Conservation (phyloP, 2,113 vertebrate genomes). For the Brienomyrus longianalis region DNA sequence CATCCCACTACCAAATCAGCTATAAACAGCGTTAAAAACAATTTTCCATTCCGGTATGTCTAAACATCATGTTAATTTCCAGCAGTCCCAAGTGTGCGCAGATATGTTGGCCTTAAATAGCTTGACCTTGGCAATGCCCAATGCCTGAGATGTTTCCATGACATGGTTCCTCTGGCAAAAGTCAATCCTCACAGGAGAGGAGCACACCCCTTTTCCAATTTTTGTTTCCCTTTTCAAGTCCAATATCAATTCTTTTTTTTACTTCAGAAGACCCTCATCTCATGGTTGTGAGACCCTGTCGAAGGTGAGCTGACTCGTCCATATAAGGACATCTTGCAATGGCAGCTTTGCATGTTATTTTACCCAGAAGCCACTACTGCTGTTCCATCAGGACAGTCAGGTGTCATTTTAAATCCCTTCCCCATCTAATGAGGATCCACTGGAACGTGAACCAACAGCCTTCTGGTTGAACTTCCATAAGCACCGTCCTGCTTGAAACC, state of each 20-base stretch:
- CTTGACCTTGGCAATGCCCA: slow-evolving; percentile 47
- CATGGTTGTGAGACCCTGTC: background rate
- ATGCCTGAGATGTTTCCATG: slow-evolving; percentile 52
- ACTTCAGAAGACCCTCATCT: background rate
- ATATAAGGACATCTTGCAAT: background rate
- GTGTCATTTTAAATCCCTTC: background rate
- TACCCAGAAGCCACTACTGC: background rate
- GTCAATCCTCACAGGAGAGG: slow-evolving; percentile 24
- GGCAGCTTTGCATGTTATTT: background rate
- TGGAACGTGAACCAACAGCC: background rate
- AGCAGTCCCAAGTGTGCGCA: slow-evolving; percentile 44
- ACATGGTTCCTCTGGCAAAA: slow-evolving; percentile 35
- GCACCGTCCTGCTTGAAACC: background rate
- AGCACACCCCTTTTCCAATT: background rate
- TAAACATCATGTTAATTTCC: slow-evolving; percentile 27
- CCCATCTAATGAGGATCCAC: background rate
- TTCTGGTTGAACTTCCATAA: background rate
- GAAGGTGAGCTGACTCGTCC: background rate
- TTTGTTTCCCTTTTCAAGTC: background rate
- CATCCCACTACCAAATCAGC: slow-evolving; percentile 28
- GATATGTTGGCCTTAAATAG: slow-evolving; percentile 49
- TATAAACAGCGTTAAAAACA: slow-evolving; percentile 46
- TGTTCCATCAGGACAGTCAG: background rate
- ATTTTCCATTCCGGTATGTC: slow-evolving; percentile 43
- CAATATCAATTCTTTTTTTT: background rate